These are phyloP conservation scores for Tipula confusa DNA, from an alignment of 2,888 invertebrate species.

Conservation along the genomic window DNA sequence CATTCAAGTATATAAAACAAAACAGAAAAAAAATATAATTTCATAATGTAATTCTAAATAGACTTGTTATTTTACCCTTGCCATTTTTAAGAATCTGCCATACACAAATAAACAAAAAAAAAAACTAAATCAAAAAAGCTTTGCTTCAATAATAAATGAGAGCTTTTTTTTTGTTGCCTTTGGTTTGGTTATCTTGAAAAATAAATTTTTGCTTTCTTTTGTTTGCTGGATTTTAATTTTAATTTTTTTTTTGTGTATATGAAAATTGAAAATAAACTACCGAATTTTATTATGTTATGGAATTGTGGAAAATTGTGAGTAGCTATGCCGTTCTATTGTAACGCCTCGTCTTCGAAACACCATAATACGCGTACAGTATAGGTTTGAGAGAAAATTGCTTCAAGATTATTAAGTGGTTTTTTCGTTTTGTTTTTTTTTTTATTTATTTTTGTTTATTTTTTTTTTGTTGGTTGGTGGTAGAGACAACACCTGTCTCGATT, in stretches of 20 bases:
- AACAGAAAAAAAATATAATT: neutral
- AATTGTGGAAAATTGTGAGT: neutral
- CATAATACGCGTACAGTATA: neutral
- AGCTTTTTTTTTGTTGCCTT: neutral
- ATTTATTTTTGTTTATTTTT: neutral
- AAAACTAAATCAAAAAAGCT: neutral
- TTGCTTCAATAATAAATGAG: neutral
- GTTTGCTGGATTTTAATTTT: neutral
- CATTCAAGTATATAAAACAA: neutral
- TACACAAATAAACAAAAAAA: neutral
- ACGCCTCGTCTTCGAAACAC: neutral
- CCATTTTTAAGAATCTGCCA: neutral
- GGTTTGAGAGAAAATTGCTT: neutral
- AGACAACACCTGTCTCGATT: neutral
- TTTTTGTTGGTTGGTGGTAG: neutral
- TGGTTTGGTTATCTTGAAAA: neutral
- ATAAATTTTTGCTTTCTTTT: neutral
- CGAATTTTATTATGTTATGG: neutral
- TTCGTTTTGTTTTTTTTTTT: neutral
- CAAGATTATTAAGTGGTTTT: neutral
- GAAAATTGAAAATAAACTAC: neutral
- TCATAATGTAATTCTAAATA: neutral
- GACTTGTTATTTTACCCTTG: neutral
- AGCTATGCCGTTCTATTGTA: neutral
- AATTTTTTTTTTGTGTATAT: neutral